Conservation (phyloP, 2,797 vertebrate genomes). For the Rousettus madagascariensis region DNA sequence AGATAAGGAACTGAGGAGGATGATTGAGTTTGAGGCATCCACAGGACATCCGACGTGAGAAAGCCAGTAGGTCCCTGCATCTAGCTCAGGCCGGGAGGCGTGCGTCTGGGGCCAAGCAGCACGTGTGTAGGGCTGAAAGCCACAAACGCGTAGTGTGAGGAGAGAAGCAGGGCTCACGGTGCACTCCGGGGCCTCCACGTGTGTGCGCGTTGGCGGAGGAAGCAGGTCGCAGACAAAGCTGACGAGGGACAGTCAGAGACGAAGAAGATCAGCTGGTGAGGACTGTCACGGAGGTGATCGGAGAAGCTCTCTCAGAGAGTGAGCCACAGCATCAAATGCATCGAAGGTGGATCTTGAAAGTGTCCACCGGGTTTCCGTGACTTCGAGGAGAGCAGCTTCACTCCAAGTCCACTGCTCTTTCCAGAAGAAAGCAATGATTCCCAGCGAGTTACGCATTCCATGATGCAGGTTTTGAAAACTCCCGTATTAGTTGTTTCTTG, state of each 20-base stretch:
- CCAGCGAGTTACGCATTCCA: not conserved
- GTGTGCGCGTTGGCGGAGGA: not conserved
- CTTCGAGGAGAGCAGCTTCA: not conserved
- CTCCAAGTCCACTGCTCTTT: not conserved
- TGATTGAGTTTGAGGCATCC: not conserved
- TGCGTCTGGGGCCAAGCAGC: not conserved
- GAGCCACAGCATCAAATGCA: too few relatives aligned
- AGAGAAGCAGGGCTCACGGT: not conserved
- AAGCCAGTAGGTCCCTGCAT: not conserved
- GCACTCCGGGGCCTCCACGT: accelerated
- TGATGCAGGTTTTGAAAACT: not conserved
- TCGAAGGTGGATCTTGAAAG: not conserved
- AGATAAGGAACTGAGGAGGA: not conserved
- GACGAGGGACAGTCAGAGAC: not conserved
- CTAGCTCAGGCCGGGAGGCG: not conserved
- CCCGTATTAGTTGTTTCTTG: not conserved
- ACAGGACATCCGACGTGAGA: not conserved
- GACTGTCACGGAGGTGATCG: accelerated
- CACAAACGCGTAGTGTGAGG: not conserved
- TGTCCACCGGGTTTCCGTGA: not conserved
- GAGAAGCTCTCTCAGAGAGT: not conserved
- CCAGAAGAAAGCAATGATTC: not conserved
- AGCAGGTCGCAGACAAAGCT: not conserved
- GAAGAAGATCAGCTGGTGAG: too few relatives aligned
- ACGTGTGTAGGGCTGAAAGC: accelerated